Evolutionary conservation across 2,888 invertebrate genomes (phyloP).

Genomic region (Amphipoea lucens): DNA sequence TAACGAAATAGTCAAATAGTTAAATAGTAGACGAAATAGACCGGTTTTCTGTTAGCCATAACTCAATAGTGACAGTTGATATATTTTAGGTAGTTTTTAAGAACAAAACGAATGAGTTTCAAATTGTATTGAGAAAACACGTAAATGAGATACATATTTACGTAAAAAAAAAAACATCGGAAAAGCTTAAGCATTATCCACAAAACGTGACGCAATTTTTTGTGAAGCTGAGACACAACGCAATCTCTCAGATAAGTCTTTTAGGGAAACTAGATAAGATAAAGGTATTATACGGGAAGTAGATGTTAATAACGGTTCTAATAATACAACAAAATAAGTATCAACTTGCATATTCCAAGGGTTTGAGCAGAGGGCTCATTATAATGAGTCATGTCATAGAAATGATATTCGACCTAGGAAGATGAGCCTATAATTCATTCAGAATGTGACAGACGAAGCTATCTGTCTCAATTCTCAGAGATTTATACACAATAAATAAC

Average conservation of each 20-base stretch:
- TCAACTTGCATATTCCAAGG: slow-evolving; percentile 20
- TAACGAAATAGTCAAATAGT: slow-evolving; percentile 87
- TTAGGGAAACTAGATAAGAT: not conserved
- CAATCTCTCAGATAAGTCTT: slow-evolving; percentile 14
- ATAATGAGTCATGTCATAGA: slow-evolving; percentile 43
- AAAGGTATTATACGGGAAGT: not conserved
- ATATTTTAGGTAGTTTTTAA: slow-evolving; percentile 87
- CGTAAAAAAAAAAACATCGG: not conserved
- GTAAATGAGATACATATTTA: slow-evolving; percentile 29
- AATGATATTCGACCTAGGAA: slow-evolving; percentile 57
- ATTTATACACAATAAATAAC: slow-evolving; percentile 62
- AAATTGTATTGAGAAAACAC: slow-evolving; percentile 71
- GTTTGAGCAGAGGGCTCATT: slow-evolving; percentile 25
- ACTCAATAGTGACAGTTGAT: slow-evolving; percentile 86
- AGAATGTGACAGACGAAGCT: slow-evolving; percentile 57
- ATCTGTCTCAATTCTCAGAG: slow-evolving; percentile 61
- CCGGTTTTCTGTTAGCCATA: slow-evolving; percentile 89
- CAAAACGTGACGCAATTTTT: slow-evolving; percentile 29
- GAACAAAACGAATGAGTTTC: slow-evolving; percentile 79
- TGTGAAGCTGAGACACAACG: not conserved
- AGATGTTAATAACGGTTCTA: slow-evolving; percentile 28
- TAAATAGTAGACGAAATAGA: slow-evolving; percentile 87
- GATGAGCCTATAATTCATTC: slow-evolving; percentile 56
- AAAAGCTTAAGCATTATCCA: slow-evolving; percentile 8
- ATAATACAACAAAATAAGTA: slow-evolving; percentile 28